These are phyloP conservation scores for Apodemus sylvaticus DNA, from an alignment of 2,113 vertebrate species.

Conservation along the genomic window DNA sequence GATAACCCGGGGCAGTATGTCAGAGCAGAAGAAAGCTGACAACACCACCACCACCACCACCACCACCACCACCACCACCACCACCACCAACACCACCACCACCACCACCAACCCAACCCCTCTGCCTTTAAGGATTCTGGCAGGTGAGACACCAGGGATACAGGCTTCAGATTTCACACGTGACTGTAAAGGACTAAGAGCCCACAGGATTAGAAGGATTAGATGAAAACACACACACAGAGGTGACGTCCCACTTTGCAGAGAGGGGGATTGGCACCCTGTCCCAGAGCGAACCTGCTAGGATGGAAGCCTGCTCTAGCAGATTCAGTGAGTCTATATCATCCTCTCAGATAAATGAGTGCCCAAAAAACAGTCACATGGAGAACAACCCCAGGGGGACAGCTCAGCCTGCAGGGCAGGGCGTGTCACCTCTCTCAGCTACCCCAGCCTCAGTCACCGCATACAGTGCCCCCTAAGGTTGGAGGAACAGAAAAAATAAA, in stretches of 20 bases:
- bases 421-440: not conserved
- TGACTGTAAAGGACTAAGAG: slow-evolving; percentile 3
- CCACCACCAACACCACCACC: not conserved
- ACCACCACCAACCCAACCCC: not conserved
- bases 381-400: not conserved
- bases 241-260: not conserved
- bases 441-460: not conserved
- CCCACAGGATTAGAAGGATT: slow-evolving; percentile 3
- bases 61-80: too few relatives aligned
- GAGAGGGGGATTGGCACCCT: not conserved
- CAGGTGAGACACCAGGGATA: not conserved
- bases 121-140: not conserved
- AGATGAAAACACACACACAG: not conserved
- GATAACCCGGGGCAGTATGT: not conserved
- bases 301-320: not conserved
- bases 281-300: not conserved
- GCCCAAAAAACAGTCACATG: not conserved
- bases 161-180: not conserved
- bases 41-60: too few relatives aligned
- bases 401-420: not conserved
- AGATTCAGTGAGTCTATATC: not conserved
- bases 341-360: not conserved
- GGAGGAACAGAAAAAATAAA: not conserved
- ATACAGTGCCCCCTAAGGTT: not conserved
- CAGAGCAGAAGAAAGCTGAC: not conserved